Conservation (phyloP, 2,797 vertebrate genomes). For the Enteromius anoplus region DNA sequence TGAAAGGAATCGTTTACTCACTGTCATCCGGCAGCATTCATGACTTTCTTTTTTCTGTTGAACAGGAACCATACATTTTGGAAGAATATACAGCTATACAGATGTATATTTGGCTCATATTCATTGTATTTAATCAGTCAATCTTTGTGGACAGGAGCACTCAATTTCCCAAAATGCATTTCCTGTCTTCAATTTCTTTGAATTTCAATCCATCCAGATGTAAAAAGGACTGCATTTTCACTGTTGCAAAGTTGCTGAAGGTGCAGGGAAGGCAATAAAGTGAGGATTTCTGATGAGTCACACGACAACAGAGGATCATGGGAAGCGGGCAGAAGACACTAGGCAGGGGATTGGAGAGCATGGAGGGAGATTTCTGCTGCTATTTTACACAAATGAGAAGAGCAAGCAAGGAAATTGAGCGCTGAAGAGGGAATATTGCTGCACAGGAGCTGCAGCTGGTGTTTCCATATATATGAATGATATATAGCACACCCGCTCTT, state of each 20-base stretch:
- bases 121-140: not conserved
- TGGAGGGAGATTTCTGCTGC: not conserved
- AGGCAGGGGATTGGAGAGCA: not conserved
- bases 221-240: not conserved
- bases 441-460: not conserved
- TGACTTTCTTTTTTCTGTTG: not conserved
- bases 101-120: no score
- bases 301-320: not conserved
- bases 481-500: not conserved
- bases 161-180: not conserved
- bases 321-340: slow-evolving; percentile 11
- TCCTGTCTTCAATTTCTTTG: not conserved
- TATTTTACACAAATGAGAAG: slow-evolving; percentile 18
- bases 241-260: not conserved
- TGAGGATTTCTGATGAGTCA: slow-evolving; percentile 27
- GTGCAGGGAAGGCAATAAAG: slow-evolving; percentile 18
- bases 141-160: not conserved
- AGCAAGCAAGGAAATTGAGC: not conserved
- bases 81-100: not conserved
- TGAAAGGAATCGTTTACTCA: slow-evolving; percentile 20
- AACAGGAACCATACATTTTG: not conserved
- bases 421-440: slow-evolving; percentile 3
- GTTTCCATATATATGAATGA: slow-evolving; percentile 5
- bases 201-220: not conserved
- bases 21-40: slow-evolving; percentile 2